Percentiles rank a stretch among this genome's conserved stretches.
Evolutionary conservation across 2,888 invertebrate genomes (phyloP).

Genomic region (Oligia fasciuncula): DNA sequence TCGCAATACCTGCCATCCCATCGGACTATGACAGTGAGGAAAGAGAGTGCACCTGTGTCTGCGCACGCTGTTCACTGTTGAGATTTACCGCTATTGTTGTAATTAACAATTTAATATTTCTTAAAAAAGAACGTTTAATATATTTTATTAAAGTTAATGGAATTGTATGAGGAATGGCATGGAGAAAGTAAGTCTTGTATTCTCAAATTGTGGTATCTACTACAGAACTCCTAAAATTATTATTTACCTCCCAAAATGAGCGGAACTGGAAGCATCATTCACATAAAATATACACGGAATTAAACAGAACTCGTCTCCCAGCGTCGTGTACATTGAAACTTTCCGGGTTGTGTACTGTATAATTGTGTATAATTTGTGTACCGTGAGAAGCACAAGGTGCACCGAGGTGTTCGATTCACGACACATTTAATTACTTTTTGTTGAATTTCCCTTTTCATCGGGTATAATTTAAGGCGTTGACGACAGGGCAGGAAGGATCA

Average conservation of each 20-base stretch:
- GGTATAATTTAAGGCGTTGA: constrained; percentile 50
- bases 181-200: not conserved
- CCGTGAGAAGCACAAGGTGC: constrained; percentile 66
- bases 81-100: too few species aligned
- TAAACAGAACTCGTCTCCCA: constrained; percentile 47
- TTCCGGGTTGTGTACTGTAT: constrained; percentile 63
- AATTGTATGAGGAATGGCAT: too few species aligned
- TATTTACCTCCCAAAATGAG: constrained; percentile 26
- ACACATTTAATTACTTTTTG: constrained; percentile 68
- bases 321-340: constrained; percentile 60
- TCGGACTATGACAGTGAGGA: too few species aligned
- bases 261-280: constrained; percentile 35
- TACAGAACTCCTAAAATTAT: constrained; percentile 14
- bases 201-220: not conserved
- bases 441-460: constrained; percentile 60
- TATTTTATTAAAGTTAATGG: not conserved
- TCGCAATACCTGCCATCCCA: too few species aligned
- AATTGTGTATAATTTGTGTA: constrained; percentile 62
- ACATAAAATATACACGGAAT: constrained; percentile 60
- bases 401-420: constrained; percentile 66
- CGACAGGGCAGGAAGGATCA: constrained; percentile 32
- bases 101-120: not conserved
- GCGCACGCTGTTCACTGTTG: too few species aligned
- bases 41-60: too few species aligned
- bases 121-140: not conserved